phyloP scores from a whole-genome alignment of 2,888 invertebrate genomes.

The Sclerodermus sp. region DNA sequence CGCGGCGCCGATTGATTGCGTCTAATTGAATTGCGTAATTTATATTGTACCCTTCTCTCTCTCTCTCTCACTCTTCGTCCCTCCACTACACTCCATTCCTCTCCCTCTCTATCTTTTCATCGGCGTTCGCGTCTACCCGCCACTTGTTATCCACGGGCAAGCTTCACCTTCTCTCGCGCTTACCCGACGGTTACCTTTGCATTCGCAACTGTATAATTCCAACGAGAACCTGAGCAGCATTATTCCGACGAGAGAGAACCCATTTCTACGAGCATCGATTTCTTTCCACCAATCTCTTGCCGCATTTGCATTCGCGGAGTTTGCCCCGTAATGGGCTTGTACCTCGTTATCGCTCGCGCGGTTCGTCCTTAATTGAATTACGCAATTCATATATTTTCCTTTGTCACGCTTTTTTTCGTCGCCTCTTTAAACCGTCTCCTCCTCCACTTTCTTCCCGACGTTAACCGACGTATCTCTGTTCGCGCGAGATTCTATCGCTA shows the following conservation, averaged over 20 bases:
- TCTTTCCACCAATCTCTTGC: neutral
- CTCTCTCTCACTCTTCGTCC: no score
- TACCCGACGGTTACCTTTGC: no score
- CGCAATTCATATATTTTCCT: neutral
- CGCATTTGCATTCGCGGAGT: neutral
- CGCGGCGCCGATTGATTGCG: conserved; percentile 29
- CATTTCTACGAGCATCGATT: neutral
- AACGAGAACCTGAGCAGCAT: no score
- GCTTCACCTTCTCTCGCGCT: neutral
- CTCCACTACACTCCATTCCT: neutral
- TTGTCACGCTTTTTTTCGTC: neutral
- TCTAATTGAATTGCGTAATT: conserved; percentile 47
- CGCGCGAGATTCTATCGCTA: no score
- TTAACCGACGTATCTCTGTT: no score
- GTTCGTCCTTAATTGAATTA: conserved; percentile 1
- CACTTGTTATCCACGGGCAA: neutral
- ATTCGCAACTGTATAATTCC: no score
- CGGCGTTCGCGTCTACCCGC: conserved; percentile 2
- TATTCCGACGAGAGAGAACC: neutral
- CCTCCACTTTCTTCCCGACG: neutral
- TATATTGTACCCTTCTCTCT: conserved; percentile 25
- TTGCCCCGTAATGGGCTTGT: conserved; percentile 1
- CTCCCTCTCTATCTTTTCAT: neutral
- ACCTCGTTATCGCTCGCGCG: conserved; percentile 4
- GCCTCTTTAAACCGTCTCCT: neutral